Percentiles rank a stretch among this genome's conserved stretches.
Conservation (phyloP, 2,113 vertebrate genomes). For the Alectura lathami region DNA sequence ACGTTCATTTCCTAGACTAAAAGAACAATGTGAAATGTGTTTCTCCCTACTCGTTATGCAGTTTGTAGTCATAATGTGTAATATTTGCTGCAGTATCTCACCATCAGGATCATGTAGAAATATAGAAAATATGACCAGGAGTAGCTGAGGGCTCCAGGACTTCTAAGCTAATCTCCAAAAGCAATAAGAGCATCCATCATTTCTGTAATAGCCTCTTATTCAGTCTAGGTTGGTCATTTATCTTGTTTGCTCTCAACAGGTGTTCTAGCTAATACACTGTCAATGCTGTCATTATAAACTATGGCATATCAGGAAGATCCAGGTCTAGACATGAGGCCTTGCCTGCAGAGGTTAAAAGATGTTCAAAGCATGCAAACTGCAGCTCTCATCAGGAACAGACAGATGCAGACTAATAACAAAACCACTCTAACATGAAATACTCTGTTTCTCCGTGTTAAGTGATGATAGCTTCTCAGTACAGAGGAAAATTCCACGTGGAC, state of each 20-base stretch:
- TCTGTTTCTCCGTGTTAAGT: not conserved
- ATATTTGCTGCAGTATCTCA: not conserved
- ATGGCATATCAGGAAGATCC: not conserved
- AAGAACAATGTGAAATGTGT: not conserved
- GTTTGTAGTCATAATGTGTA: not conserved
- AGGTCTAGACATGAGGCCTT: not conserved
- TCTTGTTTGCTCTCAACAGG: not conserved
- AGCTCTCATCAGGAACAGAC: not conserved
- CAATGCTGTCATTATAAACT: not conserved
- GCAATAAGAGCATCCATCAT: not conserved
- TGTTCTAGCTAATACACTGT: not conserved
- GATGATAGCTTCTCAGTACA: not conserved
- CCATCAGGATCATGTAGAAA: not conserved
- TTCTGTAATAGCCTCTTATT: not conserved
- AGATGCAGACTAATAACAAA: not conserved
- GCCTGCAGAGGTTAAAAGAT: not conserved
- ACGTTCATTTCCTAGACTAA: not conserved
- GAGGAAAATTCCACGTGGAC: not conserved
- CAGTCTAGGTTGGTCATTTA: not conserved
- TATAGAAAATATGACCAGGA: not conserved
- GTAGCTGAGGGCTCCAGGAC: not conserved
- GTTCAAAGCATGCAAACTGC: not conserved
- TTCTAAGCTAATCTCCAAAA: not conserved
- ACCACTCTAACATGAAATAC: not conserved
- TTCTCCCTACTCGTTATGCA: not conserved